phyloP scores from a whole-genome alignment of 1,140 invertebrate species.

The Drosophila elegans region DNA sequence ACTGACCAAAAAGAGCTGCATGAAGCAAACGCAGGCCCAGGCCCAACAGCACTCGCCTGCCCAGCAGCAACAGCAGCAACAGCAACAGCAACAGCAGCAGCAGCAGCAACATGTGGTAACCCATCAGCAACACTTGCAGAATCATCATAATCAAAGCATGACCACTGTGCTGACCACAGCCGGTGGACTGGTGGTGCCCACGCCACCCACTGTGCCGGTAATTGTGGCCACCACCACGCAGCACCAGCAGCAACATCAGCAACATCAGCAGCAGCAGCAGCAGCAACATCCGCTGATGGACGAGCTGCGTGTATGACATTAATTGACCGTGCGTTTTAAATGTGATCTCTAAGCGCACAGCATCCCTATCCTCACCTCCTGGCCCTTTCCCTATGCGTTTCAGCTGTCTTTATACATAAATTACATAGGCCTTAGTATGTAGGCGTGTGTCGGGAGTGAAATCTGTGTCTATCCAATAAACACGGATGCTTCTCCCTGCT shows the following conservation, averaged over 20 bases:
- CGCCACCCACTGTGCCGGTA: constrained; percentile 74
- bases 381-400: constrained; percentile 16
- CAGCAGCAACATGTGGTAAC: constrained; percentile 62
- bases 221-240: constrained; percentile 71
- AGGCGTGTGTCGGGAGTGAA: constrained; percentile 15
- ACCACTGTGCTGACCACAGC: constrained; percentile 77
- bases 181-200: constrained; percentile 67
- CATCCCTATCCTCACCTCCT: background rate
- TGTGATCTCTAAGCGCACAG: constrained; percentile 83
- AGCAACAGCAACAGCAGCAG: constrained; percentile 60
- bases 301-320: constrained; percentile 92
- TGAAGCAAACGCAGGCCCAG: constrained; percentile 78
- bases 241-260: constrained; percentile 85
- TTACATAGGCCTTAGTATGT: constrained; percentile 5
- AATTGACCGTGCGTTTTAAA: constrained; percentile 85
- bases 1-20: constrained; percentile 88
- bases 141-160: constrained; percentile 84
- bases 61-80: constrained; percentile 80
- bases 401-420: constrained; percentile 20
- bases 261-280: constrained; percentile 84
- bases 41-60: constrained; percentile 76
- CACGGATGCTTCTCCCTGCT: constrained; percentile 15
- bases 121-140: constrained; percentile 75
- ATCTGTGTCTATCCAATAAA: constrained; percentile 33
- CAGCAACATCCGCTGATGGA: constrained; percentile 87